Evolutionary conservation across 2,888 invertebrate species (phyloP), one percentile per base, ranked within the genome.

Genomic region (Bombyx huttoni): DNA sequence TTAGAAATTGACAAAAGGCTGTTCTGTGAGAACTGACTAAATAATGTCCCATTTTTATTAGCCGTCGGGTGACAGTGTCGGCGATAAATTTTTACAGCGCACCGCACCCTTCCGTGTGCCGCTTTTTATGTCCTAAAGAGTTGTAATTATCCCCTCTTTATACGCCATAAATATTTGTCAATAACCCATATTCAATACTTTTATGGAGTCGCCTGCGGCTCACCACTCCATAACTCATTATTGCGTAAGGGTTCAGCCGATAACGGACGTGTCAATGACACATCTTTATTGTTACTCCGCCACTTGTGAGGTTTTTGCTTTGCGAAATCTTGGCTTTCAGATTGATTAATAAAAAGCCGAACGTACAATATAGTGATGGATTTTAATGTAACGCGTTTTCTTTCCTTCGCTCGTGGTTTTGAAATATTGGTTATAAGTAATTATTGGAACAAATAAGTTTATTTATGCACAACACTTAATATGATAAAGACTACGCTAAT

Each of bases 141-240:
- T 86, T 87, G 84, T 87, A 87, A 88, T 88, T 88, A 87, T 85
- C 79, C 81, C 80, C 81, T 85, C 76, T 85, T 86, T 84, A 85
- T 87, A 82, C 78, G 78, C 79, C 81, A 85, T 87, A 86, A 87
- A 86, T 86, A 86, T 87, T 86, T 86, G 86, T 85, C 86, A 87
- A 85, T 86, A 86, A 83, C 81, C 82, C 78, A 75, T 81, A 78
- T 74, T 83, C 77, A 81, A 84, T 83, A 79, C 78, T 74, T 84
- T 86, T 84, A 87, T 87, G 81, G 77, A 82, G 74, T 81, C 72
- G 73, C 75, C 75, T 73, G 81, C 76, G 79, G 81, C 75, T 68
- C 60, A 73, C 75, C 78, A 78, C 81, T 82, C 74, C 78, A 81
- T 81, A 81, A 81, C 73, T 83, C 82, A 84, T 79, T 81, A 80